A percentile compares a stretch with the other conserved stretches of the same genome.
Evolutionary conservation across 2,797 vertebrate species (phyloP).

Genomic region (Arnoldichthys spilopterus): DNA sequence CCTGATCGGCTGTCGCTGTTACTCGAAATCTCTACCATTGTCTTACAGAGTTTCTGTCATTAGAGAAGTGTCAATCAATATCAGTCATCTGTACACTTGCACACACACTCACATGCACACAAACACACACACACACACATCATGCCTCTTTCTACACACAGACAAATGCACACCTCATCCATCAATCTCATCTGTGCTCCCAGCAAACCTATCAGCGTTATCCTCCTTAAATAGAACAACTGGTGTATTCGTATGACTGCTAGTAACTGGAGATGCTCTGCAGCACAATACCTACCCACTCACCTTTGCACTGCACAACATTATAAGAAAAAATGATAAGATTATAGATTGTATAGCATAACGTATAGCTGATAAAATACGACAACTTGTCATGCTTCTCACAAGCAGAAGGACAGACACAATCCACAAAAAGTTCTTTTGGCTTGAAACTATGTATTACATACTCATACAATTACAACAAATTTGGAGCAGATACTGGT

Average conservation of each 20-base stretch:
- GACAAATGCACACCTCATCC: conserved; percentile 13
- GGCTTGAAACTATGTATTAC: too few relatives aligned
- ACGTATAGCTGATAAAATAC: neutral
- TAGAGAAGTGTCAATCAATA: conserved; percentile 35
- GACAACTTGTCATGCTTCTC: neutral
- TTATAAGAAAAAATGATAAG: neutral
- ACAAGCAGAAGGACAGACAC: too few relatives aligned
- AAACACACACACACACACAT: conserved; percentile 3
- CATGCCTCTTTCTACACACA: conserved; percentile 6
- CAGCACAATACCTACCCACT: neutral
- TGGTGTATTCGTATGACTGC: conserved; percentile 12
- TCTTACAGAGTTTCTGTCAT: conserved; percentile 83
- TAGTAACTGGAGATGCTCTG: conserved; percentile 3
- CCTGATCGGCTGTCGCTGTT: conserved; percentile 90
- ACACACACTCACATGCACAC: neutral
- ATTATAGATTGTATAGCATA: neutral
- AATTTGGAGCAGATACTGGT: neutral
- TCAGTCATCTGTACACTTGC: neutral
- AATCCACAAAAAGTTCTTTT: too few relatives aligned
- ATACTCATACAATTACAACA: too few relatives aligned
- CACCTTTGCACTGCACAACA: neutral
- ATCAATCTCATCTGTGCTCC: conserved; percentile 31
- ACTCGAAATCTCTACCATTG: conserved; percentile 84
- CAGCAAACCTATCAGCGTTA: conserved; percentile 21
- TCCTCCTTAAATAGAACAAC: conserved; percentile 29